Conservation (phyloP, 2,888 invertebrate species). For the Drosophila pegasa region DNA sequence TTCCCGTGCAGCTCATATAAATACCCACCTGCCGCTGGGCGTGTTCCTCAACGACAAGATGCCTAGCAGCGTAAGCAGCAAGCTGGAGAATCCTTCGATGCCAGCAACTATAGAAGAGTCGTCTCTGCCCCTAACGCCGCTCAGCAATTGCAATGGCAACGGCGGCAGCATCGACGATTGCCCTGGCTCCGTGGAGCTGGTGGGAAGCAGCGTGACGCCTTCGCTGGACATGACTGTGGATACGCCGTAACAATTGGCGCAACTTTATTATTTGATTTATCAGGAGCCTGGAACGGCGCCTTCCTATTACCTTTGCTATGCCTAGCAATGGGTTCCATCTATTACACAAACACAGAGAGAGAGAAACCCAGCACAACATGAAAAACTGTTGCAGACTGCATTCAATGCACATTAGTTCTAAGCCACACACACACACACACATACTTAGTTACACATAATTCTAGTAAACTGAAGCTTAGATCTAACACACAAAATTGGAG, state of each 20-base stretch:
- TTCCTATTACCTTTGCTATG: conserved; percentile 53
- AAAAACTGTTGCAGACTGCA: conserved; percentile 54
- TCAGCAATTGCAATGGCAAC: conserved; percentile 47
- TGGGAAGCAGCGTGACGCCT: conserved; percentile 44
- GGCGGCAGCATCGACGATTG: conserved; percentile 57
- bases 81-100: conserved; percentile 41
- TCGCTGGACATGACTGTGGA: conserved; percentile 51
- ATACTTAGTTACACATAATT: conserved; percentile 7
- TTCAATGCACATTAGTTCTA: conserved; percentile 51
- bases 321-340: conserved; percentile 50
- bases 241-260: conserved; percentile 60
- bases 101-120: conserved; percentile 41
- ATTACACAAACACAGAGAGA: conserved; percentile 37
- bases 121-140: conserved; percentile 53
- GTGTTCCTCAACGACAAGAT: conserved; percentile 70
- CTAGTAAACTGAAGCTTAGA: conserved; percentile 19
- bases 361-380: conserved; percentile 39
- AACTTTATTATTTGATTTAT: conserved; percentile 63
- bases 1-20: conserved; percentile 67
- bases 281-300: conserved; percentile 40
- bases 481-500: background rate
- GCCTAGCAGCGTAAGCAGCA: conserved; percentile 26
- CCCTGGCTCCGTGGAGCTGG: conserved; percentile 55
- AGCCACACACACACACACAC: conserved; percentile 12
- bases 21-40: conserved; percentile 72